Evolutionary conservation across 2,113 vertebrate genomes (phyloP), one percentile per base, ranked within the genome.

Genomic region (Alethe castanea): DNA sequence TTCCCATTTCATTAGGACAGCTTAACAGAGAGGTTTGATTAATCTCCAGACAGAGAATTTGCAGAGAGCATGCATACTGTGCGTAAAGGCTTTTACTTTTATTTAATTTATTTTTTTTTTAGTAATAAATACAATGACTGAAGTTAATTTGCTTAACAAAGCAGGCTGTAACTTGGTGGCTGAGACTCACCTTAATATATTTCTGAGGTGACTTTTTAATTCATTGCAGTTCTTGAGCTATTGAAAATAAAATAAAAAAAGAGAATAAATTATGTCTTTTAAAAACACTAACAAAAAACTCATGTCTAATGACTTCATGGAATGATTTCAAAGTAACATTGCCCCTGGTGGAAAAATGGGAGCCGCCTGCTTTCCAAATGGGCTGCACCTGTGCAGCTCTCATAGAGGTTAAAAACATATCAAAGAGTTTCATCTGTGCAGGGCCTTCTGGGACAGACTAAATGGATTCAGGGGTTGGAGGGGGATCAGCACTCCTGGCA

Each of bases 261-360:
- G n/a, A 5, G 19, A 90, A 62, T 73, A 81, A 91, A 91, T 93
- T 73, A 78, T 66, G 60, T 78, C 80, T 94, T 86, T 93, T 91
- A 92, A 84, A 92, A 95, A 78, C 86, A 91, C 40, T 92, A 95
- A 79, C 67, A 90, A 86, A 78, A 93, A 95, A 78, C 83, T 92
- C 40, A 48, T 40, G 77, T 91, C 92, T 95, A 96, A 95, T 94
- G 95, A 95, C 81, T 91, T 83, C 69, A 61, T 92, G 94, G 86
- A 91, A 79, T 40, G 60, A 61, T 97, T 97, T 97, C 94, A 91
- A 96, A 97, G 94, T 79, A 92, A 78, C 33, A 9, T 93, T 94
- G 77, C 69, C 80, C 86, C 76, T 67, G 74, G 52, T 94, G 91
- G 88, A 95, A 92, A 92, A 95, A 83, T 70, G 56, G 92, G 91